phyloP scores from a whole-genome alignment of 2,113 vertebrate species.

The Turnix velox region DNA sequence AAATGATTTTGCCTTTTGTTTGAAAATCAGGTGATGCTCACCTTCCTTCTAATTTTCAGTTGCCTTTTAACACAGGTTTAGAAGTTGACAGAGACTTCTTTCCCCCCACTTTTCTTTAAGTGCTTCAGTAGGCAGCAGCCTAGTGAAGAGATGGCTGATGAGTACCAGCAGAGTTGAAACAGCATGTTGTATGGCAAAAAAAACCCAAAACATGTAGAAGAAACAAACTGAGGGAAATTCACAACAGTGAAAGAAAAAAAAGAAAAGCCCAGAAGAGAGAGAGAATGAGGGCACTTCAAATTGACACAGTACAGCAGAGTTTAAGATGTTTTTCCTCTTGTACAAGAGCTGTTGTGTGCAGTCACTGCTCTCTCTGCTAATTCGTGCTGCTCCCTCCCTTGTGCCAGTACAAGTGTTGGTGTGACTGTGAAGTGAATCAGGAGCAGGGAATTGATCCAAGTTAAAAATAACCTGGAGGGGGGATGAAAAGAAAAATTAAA shows the following conservation, averaged over 20 bases:
- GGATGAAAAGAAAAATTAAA: not conserved
- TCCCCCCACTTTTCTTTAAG: not conserved
- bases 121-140: not conserved
- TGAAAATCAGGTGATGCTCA: not conserved
- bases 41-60: not conserved
- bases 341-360: not conserved
- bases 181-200: not conserved
- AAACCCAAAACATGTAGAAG: not conserved
- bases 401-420: not conserved
- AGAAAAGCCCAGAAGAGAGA: not conserved
- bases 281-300: not conserved
- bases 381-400: not conserved
- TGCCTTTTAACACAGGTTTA: not conserved
- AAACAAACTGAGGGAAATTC: slow-evolving; percentile 15
- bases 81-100: not conserved
- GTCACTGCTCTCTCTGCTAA: not conserved
- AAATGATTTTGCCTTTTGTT: not conserved
- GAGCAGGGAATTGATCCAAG: not conserved
- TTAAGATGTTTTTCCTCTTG: not conserved
- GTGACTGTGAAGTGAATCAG: not conserved
- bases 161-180: not conserved
- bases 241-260: not conserved
- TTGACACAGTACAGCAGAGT: not conserved
- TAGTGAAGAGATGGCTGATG: not conserved
- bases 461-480: not conserved